Conservation (phyloP, 2,888 invertebrate species). For the Protonemura montana region DNA sequence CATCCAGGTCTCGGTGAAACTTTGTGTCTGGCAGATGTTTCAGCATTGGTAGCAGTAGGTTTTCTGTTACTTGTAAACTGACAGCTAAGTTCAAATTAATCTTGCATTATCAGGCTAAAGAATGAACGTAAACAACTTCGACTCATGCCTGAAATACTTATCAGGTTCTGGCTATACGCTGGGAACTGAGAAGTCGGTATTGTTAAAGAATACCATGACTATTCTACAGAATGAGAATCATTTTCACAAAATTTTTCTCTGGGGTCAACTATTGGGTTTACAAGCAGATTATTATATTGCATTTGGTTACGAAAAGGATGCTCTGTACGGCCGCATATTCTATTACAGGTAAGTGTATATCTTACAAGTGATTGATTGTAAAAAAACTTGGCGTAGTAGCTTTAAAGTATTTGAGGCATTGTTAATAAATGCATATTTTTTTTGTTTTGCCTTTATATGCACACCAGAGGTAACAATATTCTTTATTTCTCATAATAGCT, state of each 20-base stretch:
- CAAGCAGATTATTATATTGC: slow-evolving; percentile 84
- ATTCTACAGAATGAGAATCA: slow-evolving; percentile 85
- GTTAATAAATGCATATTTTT: too few species aligned
- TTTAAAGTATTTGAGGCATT: too few species aligned
- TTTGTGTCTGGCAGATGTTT: neutral
- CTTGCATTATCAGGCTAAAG: neutral
- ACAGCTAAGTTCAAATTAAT: neutral
- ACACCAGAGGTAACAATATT: too few species aligned
- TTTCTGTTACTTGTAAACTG: neutral
- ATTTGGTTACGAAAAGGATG: slow-evolving; percentile 79
- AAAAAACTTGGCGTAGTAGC: too few species aligned
- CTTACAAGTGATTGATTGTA: too few species aligned
- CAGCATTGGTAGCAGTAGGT: neutral
- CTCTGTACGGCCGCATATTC: slow-evolving; percentile 73
- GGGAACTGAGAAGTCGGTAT: neutral
- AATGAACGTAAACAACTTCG: slow-evolving; percentile 29
- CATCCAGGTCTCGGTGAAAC: neutral
- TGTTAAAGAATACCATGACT: slow-evolving; percentile 77
- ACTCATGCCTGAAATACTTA: slow-evolving; percentile 10
- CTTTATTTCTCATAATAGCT: too few species aligned
- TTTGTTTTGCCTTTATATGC: too few species aligned
- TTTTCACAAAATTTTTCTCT: slow-evolving; percentile 81
- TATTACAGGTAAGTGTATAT: slow-evolving; percentile 77
- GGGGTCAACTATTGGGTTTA: slow-evolving; percentile 83
- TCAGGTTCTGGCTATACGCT: slow-evolving; percentile 7